Evolutionary conservation across 2,113 vertebrate species (phyloP).

Genomic region (Odocoileus hemionus): DNA sequence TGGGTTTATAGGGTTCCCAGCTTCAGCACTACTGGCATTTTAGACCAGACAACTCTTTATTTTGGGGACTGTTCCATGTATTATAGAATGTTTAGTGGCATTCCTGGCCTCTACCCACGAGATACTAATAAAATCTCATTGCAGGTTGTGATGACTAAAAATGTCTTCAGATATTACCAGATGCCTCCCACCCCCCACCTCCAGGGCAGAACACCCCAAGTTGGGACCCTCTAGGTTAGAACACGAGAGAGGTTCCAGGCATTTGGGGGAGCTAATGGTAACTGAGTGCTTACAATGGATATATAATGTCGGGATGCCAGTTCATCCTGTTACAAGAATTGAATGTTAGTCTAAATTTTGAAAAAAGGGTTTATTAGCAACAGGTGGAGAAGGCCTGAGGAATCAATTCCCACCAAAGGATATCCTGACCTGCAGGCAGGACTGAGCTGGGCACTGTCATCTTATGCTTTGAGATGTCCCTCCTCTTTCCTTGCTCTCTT

Average conservation of each 20-base stretch:
- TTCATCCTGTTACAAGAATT: neutral
- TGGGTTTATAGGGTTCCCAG: neutral
- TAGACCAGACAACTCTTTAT: neutral
- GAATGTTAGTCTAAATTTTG: neutral
- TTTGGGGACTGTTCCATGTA: too few species aligned
- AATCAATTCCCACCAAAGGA: neutral
- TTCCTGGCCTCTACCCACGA: neutral
- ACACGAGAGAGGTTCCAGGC: neutral
- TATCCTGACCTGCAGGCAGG: neutral
- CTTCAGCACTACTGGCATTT: neutral
- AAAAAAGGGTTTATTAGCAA: neutral
- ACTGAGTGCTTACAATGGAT: neutral
- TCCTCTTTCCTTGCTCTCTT: neutral
- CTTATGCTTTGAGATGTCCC: neutral
- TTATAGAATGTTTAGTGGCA: neutral
- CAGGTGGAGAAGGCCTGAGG: neutral
- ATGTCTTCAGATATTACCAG: neutral
- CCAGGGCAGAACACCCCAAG: neutral
- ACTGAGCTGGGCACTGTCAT: neutral
- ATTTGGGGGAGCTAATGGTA: neutral
- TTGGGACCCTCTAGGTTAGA: neutral
- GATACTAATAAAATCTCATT: neutral
- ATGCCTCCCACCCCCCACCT: neutral
- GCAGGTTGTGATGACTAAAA: neutral
- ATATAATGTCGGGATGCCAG: neutral